phyloP scores from a whole-genome alignment of 2,797 vertebrate species.

The Enteromius unitaeniatus region DNA sequence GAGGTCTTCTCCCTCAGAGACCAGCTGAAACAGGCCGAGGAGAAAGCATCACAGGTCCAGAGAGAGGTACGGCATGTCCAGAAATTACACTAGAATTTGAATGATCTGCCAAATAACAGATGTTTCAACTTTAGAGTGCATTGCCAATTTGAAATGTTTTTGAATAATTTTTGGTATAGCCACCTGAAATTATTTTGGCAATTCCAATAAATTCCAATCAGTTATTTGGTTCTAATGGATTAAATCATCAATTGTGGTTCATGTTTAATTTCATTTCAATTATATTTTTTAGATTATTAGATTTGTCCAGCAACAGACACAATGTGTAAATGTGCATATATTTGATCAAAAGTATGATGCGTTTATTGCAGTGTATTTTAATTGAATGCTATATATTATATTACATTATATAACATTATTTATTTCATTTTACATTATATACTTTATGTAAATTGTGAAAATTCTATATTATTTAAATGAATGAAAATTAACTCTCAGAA shows the following conservation, averaged over 20 bases:
- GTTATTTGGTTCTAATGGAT: neutral
- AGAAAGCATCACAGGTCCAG: slow-evolving; percentile 71
- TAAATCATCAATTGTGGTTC: neutral
- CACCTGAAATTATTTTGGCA: neutral
- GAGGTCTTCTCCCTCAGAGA: slow-evolving; percentile 69
- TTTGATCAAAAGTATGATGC: neutral
- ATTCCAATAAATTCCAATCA: neutral
- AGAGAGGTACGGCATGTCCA: slow-evolving; percentile 65
- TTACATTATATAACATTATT: no score
- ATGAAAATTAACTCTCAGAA: no score
- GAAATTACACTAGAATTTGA: neutral
- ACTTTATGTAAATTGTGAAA: no score
- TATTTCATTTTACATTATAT: no score
- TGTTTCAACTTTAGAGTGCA: neutral
- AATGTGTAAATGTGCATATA: neutral
- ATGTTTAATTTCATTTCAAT: neutral
- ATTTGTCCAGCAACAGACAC: neutral
- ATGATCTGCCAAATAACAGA: neutral
- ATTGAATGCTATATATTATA: neutral
- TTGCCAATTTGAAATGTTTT: neutral
- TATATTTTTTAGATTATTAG: no score
- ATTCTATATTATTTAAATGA: no score
- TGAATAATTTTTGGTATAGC: neutral
- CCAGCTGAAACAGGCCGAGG: slow-evolving; percentile 74
- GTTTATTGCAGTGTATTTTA: neutral